Conservation (phyloP, 2,888 invertebrate species). For the Parasteatoda lunata region DNA sequence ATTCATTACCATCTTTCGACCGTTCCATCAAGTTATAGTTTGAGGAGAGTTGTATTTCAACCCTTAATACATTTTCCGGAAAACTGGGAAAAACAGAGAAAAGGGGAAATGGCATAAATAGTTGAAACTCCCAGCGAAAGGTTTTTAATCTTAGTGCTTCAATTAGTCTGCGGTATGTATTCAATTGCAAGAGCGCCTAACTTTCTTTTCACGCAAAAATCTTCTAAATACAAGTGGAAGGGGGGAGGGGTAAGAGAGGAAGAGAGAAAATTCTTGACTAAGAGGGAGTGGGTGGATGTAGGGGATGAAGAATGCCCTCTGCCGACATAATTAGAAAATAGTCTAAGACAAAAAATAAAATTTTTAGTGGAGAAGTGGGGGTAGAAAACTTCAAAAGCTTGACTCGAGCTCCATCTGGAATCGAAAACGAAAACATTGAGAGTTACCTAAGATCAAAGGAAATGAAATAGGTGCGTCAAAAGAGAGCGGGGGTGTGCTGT, state of each 20-base stretch:
- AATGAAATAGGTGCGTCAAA: constrained; percentile 17
- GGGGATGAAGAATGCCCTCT: constrained; percentile 58
- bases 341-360: constrained; percentile 65
- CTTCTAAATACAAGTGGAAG: constrained; percentile 39
- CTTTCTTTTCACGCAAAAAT: constrained; percentile 51
- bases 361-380: constrained; percentile 11
- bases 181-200: constrained; percentile 56
- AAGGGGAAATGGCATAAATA: constrained; percentile 39
- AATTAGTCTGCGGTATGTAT: constrained; percentile 68
- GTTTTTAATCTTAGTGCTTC: constrained; percentile 67
- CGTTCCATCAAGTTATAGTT: too few relatives aligned
- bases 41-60: background rate
- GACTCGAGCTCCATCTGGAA: constrained; percentile 65
- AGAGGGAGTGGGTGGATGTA: constrained; percentile 30
- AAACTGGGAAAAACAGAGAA: background rate
- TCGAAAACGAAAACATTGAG: constrained; percentile 61
- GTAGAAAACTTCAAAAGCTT: constrained; percentile 57
- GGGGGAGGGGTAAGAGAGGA: constrained; percentile 16
- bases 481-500: constrained; percentile 12
- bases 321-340: constrained; percentile 68
- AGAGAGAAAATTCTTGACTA: constrained; percentile 42
- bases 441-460: constrained; percentile 44
- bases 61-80: background rate
- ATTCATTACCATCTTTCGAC: too few relatives aligned
- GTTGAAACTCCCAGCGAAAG: constrained; percentile 39